Percentiles rank a stretch among this genome's conserved stretches.
These are phyloP conservation scores for Telenomus remus DNA, from an alignment of 1,140 invertebrate genomes.

Conservation along the genomic window DNA sequence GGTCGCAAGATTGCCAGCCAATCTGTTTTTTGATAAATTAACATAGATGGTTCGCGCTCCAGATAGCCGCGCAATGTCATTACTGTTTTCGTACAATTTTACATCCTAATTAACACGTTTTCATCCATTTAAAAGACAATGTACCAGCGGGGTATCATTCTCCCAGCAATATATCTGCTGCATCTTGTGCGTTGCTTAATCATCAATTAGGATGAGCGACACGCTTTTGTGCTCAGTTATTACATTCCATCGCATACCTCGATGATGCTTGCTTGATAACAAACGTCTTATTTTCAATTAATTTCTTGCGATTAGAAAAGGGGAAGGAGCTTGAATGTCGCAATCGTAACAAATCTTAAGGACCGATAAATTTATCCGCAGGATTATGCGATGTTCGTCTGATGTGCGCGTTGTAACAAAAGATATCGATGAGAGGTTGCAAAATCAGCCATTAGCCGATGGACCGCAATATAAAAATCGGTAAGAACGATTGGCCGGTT, in stretches of 20 bases:
- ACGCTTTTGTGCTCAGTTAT: no score
- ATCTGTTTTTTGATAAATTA: no score
- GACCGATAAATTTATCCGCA: background rate
- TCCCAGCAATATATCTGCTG: no score
- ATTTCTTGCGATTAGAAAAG: no score
- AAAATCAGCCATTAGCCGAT: background rate
- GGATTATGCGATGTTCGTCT: background rate
- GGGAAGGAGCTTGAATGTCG: background rate
- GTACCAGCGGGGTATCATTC: background rate
- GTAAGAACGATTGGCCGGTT: background rate
- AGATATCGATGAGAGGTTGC: background rate
- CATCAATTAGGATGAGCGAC: no score
- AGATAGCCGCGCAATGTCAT: no score
- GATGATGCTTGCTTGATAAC: no score
- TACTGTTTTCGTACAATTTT: slow-evolving; percentile 13
- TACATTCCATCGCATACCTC: no score
- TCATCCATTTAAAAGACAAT: slow-evolving; percentile 23
- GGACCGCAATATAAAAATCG: background rate
- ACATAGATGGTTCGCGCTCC: no score
- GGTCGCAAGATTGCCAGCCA: no score
- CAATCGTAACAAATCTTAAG: background rate
- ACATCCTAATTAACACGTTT: slow-evolving; percentile 53
- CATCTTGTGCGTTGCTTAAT: no score
- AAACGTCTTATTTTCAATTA: no score
- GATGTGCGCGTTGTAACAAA: slow-evolving; percentile 1